Evolutionary conservation across 1,140 invertebrate genomes (phyloP).

Genomic region (Drosophila lowei): DNA sequence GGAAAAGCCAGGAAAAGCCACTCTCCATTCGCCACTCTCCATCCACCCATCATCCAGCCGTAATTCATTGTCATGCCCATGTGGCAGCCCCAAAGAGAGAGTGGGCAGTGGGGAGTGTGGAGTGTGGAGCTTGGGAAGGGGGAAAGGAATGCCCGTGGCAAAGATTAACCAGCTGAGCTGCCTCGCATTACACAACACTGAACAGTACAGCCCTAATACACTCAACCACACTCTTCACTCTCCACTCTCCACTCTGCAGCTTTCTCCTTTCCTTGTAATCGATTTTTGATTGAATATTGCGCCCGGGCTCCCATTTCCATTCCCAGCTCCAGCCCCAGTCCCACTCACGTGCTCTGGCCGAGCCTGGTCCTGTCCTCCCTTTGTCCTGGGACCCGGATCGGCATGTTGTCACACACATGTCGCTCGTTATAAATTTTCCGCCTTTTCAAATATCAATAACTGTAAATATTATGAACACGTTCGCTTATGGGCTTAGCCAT

Average conservation of each 20-base stretch:
- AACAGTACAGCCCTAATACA: slow-evolving; percentile 16
- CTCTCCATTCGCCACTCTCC: slow-evolving; percentile 7
- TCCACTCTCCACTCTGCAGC: not conserved
- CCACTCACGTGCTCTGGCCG: not conserved
- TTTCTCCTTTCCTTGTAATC: slow-evolving; percentile 62
- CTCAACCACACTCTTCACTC: slow-evolving; percentile 13
- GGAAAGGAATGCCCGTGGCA: slow-evolving; percentile 46
- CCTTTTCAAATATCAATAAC: slow-evolving; percentile 83
- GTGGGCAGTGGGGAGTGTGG: not conserved
- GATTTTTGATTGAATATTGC: slow-evolving; percentile 83
- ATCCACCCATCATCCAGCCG: slow-evolving; percentile 14
- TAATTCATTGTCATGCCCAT: slow-evolving; percentile 77
- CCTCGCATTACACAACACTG: slow-evolving; percentile 24
- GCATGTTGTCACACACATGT: slow-evolving; percentile 82
- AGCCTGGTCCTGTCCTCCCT: not conserved
- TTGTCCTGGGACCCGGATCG: slow-evolving; percentile 8
- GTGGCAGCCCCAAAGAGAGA: slow-evolving; percentile 31
- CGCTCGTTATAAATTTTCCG: slow-evolving; percentile 83
- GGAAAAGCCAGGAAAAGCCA: slow-evolving; percentile 3
- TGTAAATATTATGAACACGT: slow-evolving; percentile 83
- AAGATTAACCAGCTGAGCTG: slow-evolving; percentile 71
- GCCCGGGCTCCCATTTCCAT: slow-evolving; percentile 9
- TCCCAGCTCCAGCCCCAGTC: slow-evolving; percentile 15
- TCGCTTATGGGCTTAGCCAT: slow-evolving; percentile 73
- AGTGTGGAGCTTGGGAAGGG: not conserved